Conservation (phyloP, 2,888 invertebrate species). For the Aplocera efformata region DNA sequence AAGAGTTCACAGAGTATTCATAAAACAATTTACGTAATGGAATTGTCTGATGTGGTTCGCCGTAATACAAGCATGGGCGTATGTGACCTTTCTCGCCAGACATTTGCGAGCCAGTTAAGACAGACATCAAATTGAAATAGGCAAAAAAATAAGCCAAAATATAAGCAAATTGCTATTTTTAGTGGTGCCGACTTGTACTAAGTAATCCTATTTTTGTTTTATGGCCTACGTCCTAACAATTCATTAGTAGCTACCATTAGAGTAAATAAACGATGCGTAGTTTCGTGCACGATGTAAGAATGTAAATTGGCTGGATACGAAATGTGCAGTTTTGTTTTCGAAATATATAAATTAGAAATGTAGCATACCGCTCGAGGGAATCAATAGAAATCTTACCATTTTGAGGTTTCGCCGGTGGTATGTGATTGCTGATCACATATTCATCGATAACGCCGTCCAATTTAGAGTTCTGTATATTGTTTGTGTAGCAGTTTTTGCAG, state of each 20-base stretch:
- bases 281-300: no score
- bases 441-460: constrained; percentile 69
- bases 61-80: constrained; percentile 14
- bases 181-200: background rate
- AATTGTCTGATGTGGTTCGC: constrained; percentile 17
- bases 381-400: constrained; percentile 56
- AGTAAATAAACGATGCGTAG: no score
- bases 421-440: constrained; percentile 76
- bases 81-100: constrained; percentile 10
- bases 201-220: no score
- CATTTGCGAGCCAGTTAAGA: background rate
- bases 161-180: constrained; percentile 2
- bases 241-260: no score
- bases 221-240: no score
- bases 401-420: constrained; percentile 67
- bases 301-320: no score
- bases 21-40: constrained; percentile 25
- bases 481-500: constrained; percentile 92
- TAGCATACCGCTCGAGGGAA: background rate
- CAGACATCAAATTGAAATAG: no score
- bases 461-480: constrained; percentile 81
- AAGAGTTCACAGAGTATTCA: constrained; percentile 20
- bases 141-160: constrained; percentile 5
- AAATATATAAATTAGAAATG: no score
- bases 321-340: no score